Base-by-base conservation (phyloP, 2,113 vertebrate genomes). In the Rostratula benghalensis region DNA sequence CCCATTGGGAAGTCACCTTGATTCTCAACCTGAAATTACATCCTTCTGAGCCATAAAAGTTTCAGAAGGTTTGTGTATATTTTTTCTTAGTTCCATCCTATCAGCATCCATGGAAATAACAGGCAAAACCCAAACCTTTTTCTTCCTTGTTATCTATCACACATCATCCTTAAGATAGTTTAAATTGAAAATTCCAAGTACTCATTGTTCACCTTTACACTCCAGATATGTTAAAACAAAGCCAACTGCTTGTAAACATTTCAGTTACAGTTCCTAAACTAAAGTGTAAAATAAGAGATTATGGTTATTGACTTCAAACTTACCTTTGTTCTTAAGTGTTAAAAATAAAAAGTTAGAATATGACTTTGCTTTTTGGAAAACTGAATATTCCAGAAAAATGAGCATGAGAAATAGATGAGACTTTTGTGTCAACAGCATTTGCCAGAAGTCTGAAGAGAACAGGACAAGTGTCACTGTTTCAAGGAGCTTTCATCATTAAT, bases 361-460 rank as follows among this genome's bases (percentile, higher is more conserved):
- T 76, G 18, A 91, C 8, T 71, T 87, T 46, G 20, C 7, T n/a
- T 75, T 82, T 76, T 41, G 24, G 20, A 87, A 92, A 87, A 71
- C 24, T 35, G 13, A 65, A 48, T 71, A 86, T 63, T 87, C 25
- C 31, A 57, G 28, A 41, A 83, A 76, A 85, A 17, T 16, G 25
- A 84, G 4, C 10, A n/a, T 20, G 73, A 39, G 54, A 86, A 97
- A 88, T 87, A 76, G 81, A 31, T 37, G 46, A 67, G 71, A 76
- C 35, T 79, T 96, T 64, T 83, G 16, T 73, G 41, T 90, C 59
- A 93, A 83, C 43, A 93, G 15, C 28, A 83, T 94, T 96, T 94
- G 25, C 60, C 54, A 91, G 45, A 27, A 94, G 21, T 30, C 54
- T 64, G 77, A 87, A 95, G 64, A 84, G 68, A 81, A 83, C 27